Conservation (phyloP, 2,113 vertebrate genomes). For the Bufo bufo region DNA sequence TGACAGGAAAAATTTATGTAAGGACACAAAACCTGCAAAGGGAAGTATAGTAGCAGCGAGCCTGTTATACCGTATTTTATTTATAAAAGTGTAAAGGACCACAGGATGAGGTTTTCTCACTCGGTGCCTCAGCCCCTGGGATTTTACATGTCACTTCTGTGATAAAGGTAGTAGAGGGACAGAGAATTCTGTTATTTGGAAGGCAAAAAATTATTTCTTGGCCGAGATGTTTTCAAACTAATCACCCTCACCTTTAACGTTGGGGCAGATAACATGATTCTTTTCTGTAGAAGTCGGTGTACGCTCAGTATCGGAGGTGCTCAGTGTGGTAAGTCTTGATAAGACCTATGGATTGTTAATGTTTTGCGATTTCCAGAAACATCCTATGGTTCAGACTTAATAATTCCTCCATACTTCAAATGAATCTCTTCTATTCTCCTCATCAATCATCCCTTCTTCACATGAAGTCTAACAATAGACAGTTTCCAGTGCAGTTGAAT, state of each 20-base stretch:
- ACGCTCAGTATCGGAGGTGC: background rate
- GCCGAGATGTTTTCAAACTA: conserved; percentile 17
- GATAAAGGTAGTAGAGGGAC: background rate
- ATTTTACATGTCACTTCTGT: conserved; percentile 10
- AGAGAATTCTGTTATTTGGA: background rate
- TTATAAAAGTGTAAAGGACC: background rate
- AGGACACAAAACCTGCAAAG: background rate
- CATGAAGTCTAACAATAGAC: conserved; percentile 34
- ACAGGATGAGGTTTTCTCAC: background rate
- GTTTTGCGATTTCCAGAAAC: conserved; percentile 35
- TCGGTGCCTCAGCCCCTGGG: background rate
- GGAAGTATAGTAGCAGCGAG: background rate
- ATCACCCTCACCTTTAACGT: background rate
- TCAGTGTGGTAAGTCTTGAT: background rate
- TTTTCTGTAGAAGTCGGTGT: background rate
- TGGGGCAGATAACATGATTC: background rate
- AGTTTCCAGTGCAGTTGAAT: conserved; percentile 23
- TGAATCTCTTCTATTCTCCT: conserved; percentile 23
- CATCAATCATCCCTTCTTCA: conserved; percentile 43
- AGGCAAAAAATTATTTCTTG: background rate
- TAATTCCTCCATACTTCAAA: conserved; percentile 37
- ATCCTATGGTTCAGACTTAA: conserved; percentile 23
- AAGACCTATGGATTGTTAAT: conserved; percentile 15
- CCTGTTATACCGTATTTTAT: background rate
- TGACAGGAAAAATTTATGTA: background rate